Conservation (phyloP, 1,140 invertebrate genomes). For the Eriosoma lanigerum region DNA sequence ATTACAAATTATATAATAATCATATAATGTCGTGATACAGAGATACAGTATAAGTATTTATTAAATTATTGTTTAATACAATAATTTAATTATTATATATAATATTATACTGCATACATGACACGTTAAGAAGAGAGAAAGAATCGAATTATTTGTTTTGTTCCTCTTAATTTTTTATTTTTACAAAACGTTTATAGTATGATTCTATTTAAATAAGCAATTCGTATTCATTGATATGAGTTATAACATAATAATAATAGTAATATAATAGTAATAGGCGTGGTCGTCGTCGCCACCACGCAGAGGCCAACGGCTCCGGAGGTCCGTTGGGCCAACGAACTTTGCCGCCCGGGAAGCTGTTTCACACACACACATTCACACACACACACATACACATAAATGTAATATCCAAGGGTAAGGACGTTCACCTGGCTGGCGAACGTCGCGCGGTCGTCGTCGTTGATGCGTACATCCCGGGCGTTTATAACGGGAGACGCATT, state of each 20-base stretch:
- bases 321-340: conserved; percentile 48
- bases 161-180: neutral
- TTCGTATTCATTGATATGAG: neutral
- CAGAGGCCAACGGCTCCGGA: conserved; percentile 43
- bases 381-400: neutral
- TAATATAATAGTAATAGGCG: neutral
- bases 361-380: neutral
- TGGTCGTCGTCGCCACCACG: neutral
- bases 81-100: no score
- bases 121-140: conserved; percentile 10
- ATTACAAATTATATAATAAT: no score
- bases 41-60: no score
- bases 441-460: neutral
- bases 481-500: conserved; percentile 46
- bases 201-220: neutral
- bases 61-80: no score
- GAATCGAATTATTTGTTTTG: neutral
- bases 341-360: conserved; percentile 43
- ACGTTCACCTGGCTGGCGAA: conserved; percentile 29
- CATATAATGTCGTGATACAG: no score
- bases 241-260: conserved; percentile 28
- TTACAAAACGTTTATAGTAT: conserved; percentile 13
- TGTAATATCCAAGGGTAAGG: conserved; percentile 45
- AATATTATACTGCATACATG: neutral
- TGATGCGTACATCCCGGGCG: conserved; percentile 7